Evolutionary conservation across 2,888 invertebrate species (phyloP).

Genomic region (Polydesmus complanatus): DNA sequence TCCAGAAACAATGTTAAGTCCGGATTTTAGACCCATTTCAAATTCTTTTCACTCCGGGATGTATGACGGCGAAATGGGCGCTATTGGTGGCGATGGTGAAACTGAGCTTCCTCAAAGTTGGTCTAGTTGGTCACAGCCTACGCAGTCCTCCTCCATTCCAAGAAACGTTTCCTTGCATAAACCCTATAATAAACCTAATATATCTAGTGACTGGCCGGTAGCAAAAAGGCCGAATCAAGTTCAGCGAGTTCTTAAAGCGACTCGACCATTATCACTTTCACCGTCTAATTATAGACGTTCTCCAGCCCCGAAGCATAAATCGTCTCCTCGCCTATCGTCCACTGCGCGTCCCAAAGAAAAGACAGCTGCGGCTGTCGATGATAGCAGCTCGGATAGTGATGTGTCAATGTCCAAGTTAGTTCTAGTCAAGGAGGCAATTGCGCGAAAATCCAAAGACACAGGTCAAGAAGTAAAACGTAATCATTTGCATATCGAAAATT

Average conservation of each 20-base stretch:
- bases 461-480: not conserved
- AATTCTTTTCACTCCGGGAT: conserved; percentile 29
- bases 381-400: conserved; percentile 49
- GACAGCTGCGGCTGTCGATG: conserved; percentile 16
- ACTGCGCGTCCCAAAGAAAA: not conserved
- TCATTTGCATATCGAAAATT: not conserved
- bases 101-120: not conserved
- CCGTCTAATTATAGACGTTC: conserved; percentile 11
- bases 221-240: conserved; percentile 10
- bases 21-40: conserved; percentile 45
- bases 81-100: not conserved
- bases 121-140: conserved; percentile 6
- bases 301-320: not conserved
- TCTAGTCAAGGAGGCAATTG: conserved; percentile 19
- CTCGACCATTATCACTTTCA: conserved; percentile 7
- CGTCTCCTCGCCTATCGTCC: conserved; percentile 3
- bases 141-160: not conserved
- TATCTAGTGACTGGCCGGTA: conserved; percentile 13
- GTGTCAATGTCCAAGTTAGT: conserved; percentile 50
- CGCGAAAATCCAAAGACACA: not conserved
- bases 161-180: not conserved
- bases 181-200: not conserved
- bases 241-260: conserved; percentile 9
- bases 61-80: conserved; percentile 6
- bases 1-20: conserved; percentile 74